Evolutionary conservation across 2,888 invertebrate species (phyloP), one percentile per base, ranked within the genome.

Genomic region (Diachrysia chrysitis): DNA sequence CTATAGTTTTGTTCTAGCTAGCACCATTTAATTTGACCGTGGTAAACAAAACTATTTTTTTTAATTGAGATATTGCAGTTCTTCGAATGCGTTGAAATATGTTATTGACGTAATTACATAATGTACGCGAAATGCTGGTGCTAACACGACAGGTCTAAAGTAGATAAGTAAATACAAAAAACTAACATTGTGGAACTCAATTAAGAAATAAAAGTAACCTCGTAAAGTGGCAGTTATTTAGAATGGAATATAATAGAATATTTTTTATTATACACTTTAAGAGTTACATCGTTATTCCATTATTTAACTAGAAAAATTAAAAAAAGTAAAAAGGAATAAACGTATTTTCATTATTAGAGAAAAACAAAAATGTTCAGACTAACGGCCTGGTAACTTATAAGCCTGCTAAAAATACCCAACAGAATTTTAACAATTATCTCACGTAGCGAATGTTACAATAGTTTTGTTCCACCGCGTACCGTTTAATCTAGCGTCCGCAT

Each of bases 401-500:
- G 17, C n/a, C 17, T 19, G 12, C n/a, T 19, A 48, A 48, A 48
- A 48, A 51, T 19, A 19, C 14, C 48, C 48, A 0, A 21, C 12
- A 14, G 37, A 58, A n/a, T 53, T 19, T 64, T 35, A 58, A 60
- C 16, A 61, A 37, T 32, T 58, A 35, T 7, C 21, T 58, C 61
- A 62, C 62, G 60, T 51, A 29, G 32, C 58, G 2, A 32, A 54
- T 54, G 51, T 25, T 32, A 46, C 21, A 56, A 69, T 66, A 69
- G 66, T 65, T 66, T 69, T 65, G 58, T 73, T 70, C 56, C 46
- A 14, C 57, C 53, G 37, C 65, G 62, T 58, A 65, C 58, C 58
- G 46, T 70, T 76, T 73, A 69, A 71, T 72, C 73, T 64, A 57
- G 55, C 42, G n/a, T n/a, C n/a, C 42, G 68, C 80, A 73, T 78